Percentiles rank a stretch among this genome's conserved stretches.
Evolutionary conservation across 2,113 vertebrate genomes (phyloP).

Genomic region (Pampusana beccarii): DNA sequence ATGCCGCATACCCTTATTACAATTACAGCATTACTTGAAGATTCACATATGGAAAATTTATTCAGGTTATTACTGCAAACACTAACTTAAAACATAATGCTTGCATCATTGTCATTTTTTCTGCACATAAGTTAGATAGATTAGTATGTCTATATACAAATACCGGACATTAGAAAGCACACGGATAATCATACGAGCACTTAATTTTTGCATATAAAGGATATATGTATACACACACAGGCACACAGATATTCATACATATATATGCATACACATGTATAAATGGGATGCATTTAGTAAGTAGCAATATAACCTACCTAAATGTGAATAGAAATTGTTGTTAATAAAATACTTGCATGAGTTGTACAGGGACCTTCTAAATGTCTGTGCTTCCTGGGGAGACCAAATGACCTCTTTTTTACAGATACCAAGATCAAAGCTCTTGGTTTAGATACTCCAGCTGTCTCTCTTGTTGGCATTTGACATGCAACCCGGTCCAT

Average conservation of each 20-base stretch:
- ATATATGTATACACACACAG: background rate
- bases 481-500: constrained; percentile 73
- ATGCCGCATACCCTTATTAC: background rate
- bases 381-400: constrained; percentile 74
- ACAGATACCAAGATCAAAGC: constrained; percentile 78
- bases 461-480: constrained; percentile 76
- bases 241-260: background rate
- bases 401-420: constrained; percentile 74
- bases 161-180: background rate
- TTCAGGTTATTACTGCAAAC: background rate
- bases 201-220: background rate
- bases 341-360: constrained; percentile 70
- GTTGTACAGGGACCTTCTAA: constrained; percentile 68
- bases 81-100: background rate
- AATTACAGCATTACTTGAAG: background rate
- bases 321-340: constrained; percentile 48
- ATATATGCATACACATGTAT: background rate
- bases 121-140: background rate
- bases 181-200: background rate
- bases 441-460: constrained; percentile 74
- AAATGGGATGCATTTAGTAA: constrained; percentile 33
- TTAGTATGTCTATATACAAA: background rate
- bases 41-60: background rate
- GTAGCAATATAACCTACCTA: constrained; percentile 48
- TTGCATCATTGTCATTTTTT: background rate